A percentile compares a stretch with the other conserved stretches of the same genome.
phyloP scores from a whole-genome alignment of 2,888 invertebrate species.

The Chesias legatella region DNA sequence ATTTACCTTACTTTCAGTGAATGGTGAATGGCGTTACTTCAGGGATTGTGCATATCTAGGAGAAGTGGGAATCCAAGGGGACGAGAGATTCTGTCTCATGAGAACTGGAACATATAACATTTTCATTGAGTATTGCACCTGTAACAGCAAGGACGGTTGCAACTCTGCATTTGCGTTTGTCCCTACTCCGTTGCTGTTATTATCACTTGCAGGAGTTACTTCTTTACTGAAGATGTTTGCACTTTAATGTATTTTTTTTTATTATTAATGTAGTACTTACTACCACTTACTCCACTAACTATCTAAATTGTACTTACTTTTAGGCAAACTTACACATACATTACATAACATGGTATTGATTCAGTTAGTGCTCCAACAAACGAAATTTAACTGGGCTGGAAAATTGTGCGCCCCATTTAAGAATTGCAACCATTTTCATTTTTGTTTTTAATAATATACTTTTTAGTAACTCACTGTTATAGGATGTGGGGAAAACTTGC shows the following conservation, averaged over 20 bases:
- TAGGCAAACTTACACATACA: no score
- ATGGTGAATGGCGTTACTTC: constrained; percentile 93
- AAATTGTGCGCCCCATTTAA: no score
- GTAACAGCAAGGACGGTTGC: constrained; percentile 95
- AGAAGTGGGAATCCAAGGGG: constrained; percentile 93
- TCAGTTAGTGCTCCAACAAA: no score
- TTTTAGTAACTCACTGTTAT: no score
- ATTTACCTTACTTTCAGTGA: constrained; percentile 72
- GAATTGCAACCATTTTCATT: no score
- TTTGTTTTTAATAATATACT: no score
- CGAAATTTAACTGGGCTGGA: no score
- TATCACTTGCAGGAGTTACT: constrained; percentile 4
- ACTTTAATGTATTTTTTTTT: not conserved
- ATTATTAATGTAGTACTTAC: not conserved
- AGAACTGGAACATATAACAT: constrained; percentile 95
- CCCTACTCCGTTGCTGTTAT: constrained; percentile 40
- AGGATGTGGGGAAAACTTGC: no score
- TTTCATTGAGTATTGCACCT: constrained; percentile 96
- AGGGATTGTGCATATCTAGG: constrained; percentile 94
- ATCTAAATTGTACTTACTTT: no score
- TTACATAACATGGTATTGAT: no score
- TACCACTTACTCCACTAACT: no score
- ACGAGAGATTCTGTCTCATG: constrained; percentile 94
- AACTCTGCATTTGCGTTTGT: constrained; percentile 81
- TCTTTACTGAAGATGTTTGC: constrained; percentile 7